phyloP scores from a whole-genome alignment of 2,888 invertebrate species.

The Saturnia pavonia region DNA sequence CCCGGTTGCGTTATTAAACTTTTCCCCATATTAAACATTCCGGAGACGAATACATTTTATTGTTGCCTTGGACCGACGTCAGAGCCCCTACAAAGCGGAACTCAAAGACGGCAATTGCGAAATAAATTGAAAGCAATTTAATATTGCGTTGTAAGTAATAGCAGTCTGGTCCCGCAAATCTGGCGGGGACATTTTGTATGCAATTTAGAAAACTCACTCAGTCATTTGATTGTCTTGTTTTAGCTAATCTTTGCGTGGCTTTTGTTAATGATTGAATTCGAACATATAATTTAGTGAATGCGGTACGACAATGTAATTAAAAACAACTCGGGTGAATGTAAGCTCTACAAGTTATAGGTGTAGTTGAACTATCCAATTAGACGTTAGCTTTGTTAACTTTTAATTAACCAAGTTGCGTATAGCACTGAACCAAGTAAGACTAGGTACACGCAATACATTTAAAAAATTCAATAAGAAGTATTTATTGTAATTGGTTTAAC shows the following conservation, averaged over 20 bases:
- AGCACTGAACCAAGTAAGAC: slow-evolving; percentile 33
- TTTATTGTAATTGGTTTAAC: neutral
- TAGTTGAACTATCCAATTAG: slow-evolving; percentile 60
- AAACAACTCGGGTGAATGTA: slow-evolving; percentile 27
- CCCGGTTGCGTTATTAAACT: slow-evolving; percentile 82
- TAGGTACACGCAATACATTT: slow-evolving; percentile 31
- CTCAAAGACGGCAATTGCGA: slow-evolving; percentile 83
- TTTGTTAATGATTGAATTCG: slow-evolving; percentile 31
- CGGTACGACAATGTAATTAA: slow-evolving; percentile 33
- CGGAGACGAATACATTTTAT: slow-evolving; percentile 83
- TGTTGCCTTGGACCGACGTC: slow-evolving; percentile 82
- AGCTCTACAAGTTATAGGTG: slow-evolving; percentile 28
- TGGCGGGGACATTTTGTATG: slow-evolving; percentile 74
- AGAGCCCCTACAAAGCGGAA: slow-evolving; percentile 82
- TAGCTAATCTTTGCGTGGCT: slow-evolving; percentile 38
- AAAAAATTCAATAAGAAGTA: neutral
- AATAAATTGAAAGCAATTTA: slow-evolving; percentile 83
- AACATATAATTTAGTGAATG: slow-evolving; percentile 39
- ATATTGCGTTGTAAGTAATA: slow-evolving; percentile 82
- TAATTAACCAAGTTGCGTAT: slow-evolving; percentile 58
- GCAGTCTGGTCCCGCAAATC: slow-evolving; percentile 73
- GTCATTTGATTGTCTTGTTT: slow-evolving; percentile 60
- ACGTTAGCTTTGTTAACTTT: slow-evolving; percentile 60
- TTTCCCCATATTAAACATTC: slow-evolving; percentile 84
- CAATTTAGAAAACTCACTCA: slow-evolving; percentile 67